Evolutionary conservation across 2,888 invertebrate genomes (phyloP), one percentile per base, ranked within the genome.

Genomic region (Melanophora roralis): DNA sequence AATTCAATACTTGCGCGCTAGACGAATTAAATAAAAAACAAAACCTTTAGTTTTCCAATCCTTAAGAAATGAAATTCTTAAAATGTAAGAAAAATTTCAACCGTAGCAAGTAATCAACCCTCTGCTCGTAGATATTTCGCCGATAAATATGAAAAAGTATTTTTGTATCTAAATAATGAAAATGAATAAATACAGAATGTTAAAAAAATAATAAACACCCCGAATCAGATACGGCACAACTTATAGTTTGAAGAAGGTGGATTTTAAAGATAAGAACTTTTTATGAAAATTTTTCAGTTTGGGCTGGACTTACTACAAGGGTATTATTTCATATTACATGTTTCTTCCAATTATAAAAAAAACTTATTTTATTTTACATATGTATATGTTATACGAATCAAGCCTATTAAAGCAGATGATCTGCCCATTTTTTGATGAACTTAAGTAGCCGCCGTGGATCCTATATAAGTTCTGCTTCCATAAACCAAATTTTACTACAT

Each of bases 1-100:
- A 83, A 81, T 82, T 82, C 75, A 71, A 72, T 76, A 67, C 68
- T 78, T 78, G 78, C 76, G 73, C 77, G 67, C 53, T 60, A 38
- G 67, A 36, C 73, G 65, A 69, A 38, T 49, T 40, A 75, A 60
- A 73, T 59, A 59, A 36, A 45, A 62, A 47, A 55, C 16, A 73
- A 32, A 43, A 64, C 62, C 45, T 57, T 49, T 38, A 65, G 67
- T 59, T 67, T 74, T 59, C 67, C 53, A 51, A 12, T 43, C 21
- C 43, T 34, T 16, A 60, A 60, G 60, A 71, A 60, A 71, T 27
- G 32, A 72, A 60, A 72, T 72, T 64, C 34, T 55, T 72, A 23
- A 53, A 62, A 53, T 62, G 72, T 53, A 64, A 55, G 62, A 36
- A 55, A 45, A 53, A 53, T 9, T 23, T 32, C 27, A 27, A 6